Evolutionary conservation across 2,797 vertebrate species (phyloP).

Genomic region (Epinephelus coioides): DNA sequence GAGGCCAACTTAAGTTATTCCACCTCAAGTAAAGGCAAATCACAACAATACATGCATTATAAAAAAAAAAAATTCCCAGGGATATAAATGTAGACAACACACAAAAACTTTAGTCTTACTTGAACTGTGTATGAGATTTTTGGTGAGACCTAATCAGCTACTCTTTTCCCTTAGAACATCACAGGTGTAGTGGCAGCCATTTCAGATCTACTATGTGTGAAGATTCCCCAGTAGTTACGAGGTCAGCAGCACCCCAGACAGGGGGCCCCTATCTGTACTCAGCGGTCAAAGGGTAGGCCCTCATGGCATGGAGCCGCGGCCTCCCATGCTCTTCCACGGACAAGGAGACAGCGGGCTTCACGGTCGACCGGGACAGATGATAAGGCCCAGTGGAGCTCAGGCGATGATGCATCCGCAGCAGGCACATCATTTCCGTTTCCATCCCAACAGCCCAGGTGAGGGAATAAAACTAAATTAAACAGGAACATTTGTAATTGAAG

Average conservation of each 20-base stretch:
- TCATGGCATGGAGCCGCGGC: constrained; percentile 87
- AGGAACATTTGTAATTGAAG: constrained; percentile 47
- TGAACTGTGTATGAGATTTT: not conserved
- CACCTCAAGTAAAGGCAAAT: not conserved
- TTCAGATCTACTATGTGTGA: constrained; percentile 95
- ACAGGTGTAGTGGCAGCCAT: constrained; percentile 95
- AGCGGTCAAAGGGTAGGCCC: constrained; percentile 76
- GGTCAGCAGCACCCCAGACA: constrained; percentile 93
- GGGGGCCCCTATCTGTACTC: constrained; percentile 73
- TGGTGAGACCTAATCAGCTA: not conserved
- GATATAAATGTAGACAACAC: not conserved
- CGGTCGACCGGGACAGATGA: constrained; percentile 80
- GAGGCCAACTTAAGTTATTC: not conserved
- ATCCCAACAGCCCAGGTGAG: constrained; percentile 90
- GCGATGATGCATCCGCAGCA: constrained; percentile 88
- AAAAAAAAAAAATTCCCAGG: not conserved
- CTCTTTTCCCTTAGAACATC: constrained; percentile 89
- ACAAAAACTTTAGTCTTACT: not conserved
- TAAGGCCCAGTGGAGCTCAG: constrained; percentile 83
- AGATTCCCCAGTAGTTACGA: constrained; percentile 99
- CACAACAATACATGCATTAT: not conserved
- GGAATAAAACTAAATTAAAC: constrained; percentile 47
- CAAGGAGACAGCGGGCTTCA: constrained; percentile 84
- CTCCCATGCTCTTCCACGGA: constrained; percentile 88
- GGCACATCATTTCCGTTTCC: constrained; percentile 85